phyloP scores from a whole-genome alignment of 1,140 invertebrate genomes.

The Lerema accius region DNA sequence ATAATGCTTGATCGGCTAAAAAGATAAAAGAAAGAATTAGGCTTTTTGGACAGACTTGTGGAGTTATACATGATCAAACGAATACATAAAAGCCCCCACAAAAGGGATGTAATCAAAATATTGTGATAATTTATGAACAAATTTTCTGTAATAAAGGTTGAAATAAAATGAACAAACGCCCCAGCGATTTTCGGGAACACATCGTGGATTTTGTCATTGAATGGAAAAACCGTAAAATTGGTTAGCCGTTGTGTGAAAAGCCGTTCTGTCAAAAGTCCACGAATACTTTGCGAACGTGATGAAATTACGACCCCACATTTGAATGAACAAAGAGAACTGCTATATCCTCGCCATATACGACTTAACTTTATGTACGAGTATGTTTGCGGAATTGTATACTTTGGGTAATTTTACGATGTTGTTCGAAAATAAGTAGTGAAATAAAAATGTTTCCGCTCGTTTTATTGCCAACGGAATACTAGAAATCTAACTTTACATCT shows the following conservation, averaged over 20 bases:
- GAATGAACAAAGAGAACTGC: slow-evolving; percentile 26
- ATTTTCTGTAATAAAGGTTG: neutral
- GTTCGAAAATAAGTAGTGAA: slow-evolving; percentile 5
- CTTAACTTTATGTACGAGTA: neutral
- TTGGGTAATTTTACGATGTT: slow-evolving; percentile 18
- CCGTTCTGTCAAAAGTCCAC: slow-evolving; percentile 24
- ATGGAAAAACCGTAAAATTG: slow-evolving; percentile 30
- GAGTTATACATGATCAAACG: too few species aligned
- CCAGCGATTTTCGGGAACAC: slow-evolving; percentile 13
- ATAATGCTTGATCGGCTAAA: too few species aligned
- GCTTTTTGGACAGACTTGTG: too few species aligned
- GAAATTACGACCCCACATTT: slow-evolving; percentile 30
- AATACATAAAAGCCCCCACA: too few species aligned
- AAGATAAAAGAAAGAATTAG: too few species aligned
- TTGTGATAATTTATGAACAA: too few species aligned
- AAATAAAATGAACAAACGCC: slow-evolving; percentile 7
- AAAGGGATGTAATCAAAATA: too few species aligned
- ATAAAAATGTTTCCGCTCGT: neutral
- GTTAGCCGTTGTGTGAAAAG: slow-evolving; percentile 32
- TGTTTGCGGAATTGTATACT: slow-evolving; percentile 9
- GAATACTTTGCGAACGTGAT: slow-evolving; percentile 29
- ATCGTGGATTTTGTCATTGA: slow-evolving; percentile 15
- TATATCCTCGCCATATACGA: neutral
- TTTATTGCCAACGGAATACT: neutral
- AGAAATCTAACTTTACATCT: neutral